These are phyloP conservation scores for Himalopsyche kuldschensis DNA, from an alignment of 2,888 invertebrate species.

Conservation along the genomic window DNA sequence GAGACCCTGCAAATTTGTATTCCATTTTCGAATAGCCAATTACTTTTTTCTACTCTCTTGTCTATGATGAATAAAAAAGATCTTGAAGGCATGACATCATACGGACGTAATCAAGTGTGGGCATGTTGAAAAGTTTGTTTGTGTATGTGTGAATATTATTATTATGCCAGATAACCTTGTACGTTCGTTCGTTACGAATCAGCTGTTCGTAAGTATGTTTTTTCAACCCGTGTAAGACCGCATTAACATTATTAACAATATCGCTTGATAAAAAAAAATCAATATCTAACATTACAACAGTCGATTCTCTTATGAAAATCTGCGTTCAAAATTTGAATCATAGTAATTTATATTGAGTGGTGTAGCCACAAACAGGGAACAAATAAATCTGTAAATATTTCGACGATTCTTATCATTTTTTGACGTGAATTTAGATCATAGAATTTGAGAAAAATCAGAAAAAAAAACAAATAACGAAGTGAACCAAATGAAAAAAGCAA, in stretches of 20 bases:
- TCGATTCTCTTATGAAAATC: no score
- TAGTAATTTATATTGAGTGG: no score
- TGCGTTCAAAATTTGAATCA: no score
- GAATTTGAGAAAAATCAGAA: no score
- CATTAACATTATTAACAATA: neutral
- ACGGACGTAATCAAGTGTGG: neutral
- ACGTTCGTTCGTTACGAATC: neutral
- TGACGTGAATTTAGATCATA: no score
- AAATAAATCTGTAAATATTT: no score
- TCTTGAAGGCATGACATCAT: constrained; percentile 3
- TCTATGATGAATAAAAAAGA: neutral
- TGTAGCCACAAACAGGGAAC: no score
- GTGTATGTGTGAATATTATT: neutral
- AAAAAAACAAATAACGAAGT: no score
- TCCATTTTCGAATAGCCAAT: neutral
- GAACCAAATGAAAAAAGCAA: no score
- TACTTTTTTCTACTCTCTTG: neutral
- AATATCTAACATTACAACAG: neutral
- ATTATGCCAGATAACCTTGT: constrained; percentile 11
- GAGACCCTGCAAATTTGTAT: neutral
- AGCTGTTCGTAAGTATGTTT: constrained; percentile 7
- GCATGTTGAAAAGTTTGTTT: neutral
- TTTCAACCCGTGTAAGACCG: neutral
- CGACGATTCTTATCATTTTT: no score
- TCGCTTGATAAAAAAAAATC: neutral